These are phyloP conservation scores for Penaeus chinensis DNA, from an alignment of 1,140 invertebrate species.

Conservation along the genomic window DNA sequence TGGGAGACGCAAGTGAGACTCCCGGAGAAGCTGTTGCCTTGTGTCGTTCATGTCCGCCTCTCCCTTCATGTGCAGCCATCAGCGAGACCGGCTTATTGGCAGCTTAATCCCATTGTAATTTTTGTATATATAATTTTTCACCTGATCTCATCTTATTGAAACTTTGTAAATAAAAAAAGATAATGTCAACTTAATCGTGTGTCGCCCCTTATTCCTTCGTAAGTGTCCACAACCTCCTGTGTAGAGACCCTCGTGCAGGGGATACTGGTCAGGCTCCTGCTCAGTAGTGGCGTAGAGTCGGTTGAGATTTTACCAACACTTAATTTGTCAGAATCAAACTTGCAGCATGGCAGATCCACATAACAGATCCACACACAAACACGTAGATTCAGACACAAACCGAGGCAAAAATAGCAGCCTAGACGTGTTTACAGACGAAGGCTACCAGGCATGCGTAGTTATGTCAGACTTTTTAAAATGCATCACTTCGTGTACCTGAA, in stretches of 20 bases:
- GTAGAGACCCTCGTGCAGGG: too few species aligned
- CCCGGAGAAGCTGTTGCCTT: not conserved
- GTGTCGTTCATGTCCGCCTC: not conserved
- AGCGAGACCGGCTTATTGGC: too few species aligned
- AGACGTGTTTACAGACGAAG: not conserved
- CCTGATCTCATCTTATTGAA: slow-evolving; percentile 7
- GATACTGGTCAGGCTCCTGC: too few species aligned
- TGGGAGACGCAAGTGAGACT: not conserved
- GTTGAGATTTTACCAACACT: too few species aligned
- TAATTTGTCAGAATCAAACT: too few species aligned
- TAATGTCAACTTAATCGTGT: not conserved
- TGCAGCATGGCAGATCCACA: too few species aligned
- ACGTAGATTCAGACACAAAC: not conserved
- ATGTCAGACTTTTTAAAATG: too few species aligned
- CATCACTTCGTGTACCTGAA: too few species aligned
- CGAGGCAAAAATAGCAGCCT: not conserved
- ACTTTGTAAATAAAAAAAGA: not conserved
- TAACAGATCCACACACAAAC: too few species aligned
- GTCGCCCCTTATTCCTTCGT: not conserved
- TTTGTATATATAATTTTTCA: not conserved
- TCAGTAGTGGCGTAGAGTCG: too few species aligned
- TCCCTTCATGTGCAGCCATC: not conserved
- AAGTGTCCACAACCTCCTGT: too few species aligned
- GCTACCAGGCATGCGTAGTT: not conserved
- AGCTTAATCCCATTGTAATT: too few species aligned